Evolutionary conservation across 37 sponge, comb jelly and placozoan species (phyloP).

Genomic region (Oopsacas minuta): DNA sequence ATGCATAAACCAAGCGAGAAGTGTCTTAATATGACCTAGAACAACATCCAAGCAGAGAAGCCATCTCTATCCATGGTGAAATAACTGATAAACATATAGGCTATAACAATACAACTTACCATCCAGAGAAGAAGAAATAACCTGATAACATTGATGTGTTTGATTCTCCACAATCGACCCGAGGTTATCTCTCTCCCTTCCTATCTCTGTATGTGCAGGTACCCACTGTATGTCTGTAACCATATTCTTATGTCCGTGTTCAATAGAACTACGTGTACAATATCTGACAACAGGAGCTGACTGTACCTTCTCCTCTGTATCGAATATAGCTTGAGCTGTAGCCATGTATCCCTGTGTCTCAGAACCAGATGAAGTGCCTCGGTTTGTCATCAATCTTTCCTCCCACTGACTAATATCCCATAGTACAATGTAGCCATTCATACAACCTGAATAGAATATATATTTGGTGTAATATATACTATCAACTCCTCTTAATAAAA

Average conservation of each 20-base stretch:
- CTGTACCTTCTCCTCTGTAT: conserved; percentile 57
- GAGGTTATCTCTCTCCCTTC: conserved; percentile 19
- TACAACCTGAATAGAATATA: neutral
- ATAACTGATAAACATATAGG: no score
- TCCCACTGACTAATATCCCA: conserved; percentile 80
- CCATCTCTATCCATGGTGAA: no score
- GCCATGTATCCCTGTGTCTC: neutral
- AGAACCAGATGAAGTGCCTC: conserved; percentile 14
- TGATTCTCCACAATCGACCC: neutral
- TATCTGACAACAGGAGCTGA: conserved; percentile 72
- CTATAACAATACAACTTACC: neutral
- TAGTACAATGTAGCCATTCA: conserved; percentile 54
- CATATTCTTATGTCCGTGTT: conserved; percentile 59
- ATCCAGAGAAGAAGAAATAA: neutral
- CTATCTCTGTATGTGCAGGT: conserved; percentile 75
- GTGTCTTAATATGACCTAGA: no score
- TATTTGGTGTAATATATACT: no score
- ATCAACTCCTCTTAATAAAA: no score
- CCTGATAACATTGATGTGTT: neutral
- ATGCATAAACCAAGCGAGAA: no score
- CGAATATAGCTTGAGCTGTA: conserved; percentile 48
- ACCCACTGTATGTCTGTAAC: conserved; percentile 76
- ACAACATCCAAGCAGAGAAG: no score
- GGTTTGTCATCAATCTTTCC: conserved; percentile 32
- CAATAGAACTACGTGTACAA: conserved; percentile 66